Percentiles rank a stretch among this genome's conserved stretches.
Evolutionary conservation across 2,888 invertebrate species (phyloP).

Genomic region (Nezara viridula): DNA sequence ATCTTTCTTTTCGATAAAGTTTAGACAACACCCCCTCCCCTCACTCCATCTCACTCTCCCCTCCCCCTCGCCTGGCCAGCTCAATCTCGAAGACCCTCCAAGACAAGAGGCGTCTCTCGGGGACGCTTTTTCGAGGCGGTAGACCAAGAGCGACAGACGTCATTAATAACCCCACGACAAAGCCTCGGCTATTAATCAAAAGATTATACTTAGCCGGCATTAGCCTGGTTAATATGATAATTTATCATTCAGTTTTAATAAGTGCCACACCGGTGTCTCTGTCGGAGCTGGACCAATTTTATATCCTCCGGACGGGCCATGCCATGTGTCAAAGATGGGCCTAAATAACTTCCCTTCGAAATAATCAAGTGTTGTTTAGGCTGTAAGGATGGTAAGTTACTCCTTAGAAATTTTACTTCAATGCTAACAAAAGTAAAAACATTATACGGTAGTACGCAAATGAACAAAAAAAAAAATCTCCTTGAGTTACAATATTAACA

Average conservation of each 20-base stretch:
- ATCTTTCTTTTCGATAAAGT: background rate
- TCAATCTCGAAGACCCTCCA: slow-evolving; percentile 24
- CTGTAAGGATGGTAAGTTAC: too few relatives aligned
- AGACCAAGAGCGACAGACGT: slow-evolving; percentile 32
- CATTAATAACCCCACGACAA: slow-evolving; percentile 54
- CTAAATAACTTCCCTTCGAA: background rate
- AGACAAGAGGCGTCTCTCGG: slow-evolving; percentile 17
- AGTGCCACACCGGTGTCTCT: slow-evolving; percentile 48
- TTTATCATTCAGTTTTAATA: slow-evolving; percentile 58
- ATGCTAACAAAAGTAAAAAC: too few relatives aligned
- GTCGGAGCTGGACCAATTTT: slow-evolving; percentile 10
- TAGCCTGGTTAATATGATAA: slow-evolving; percentile 56
- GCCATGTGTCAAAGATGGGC: background rate
- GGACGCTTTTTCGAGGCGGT: slow-evolving; percentile 20
- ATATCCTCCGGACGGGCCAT: background rate
- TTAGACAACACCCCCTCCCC: background rate
- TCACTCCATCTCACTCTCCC: background rate
- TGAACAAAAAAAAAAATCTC: too few relatives aligned
- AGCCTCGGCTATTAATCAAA: slow-evolving; percentile 56
- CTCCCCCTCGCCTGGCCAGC: background rate
- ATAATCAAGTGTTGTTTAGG: too few relatives aligned
- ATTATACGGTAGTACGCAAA: too few relatives aligned
- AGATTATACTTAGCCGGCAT: slow-evolving; percentile 57
- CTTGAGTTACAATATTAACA: too few relatives aligned
- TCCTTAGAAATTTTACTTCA: too few relatives aligned